Percentiles rank a stretch among this genome's conserved stretches.
Conservation (phyloP, 2,888 invertebrate species). For the Linnaemya vulpina region DNA sequence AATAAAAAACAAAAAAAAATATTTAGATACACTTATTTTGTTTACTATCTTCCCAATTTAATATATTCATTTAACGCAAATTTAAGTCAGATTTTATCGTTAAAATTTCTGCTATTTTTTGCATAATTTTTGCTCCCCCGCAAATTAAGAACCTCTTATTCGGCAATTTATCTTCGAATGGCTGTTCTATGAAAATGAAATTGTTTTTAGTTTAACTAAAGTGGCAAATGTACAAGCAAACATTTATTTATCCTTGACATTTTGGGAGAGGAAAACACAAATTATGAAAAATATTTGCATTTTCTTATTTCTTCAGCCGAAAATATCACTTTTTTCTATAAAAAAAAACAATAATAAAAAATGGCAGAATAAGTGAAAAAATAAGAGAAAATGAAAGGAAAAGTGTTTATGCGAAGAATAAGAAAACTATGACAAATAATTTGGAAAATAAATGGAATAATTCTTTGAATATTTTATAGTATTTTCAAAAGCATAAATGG, state of each 20-base stretch:
- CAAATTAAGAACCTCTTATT: not conserved
- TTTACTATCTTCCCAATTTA: not conserved
- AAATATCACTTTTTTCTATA: conserved; percentile 10
- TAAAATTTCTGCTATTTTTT: not conserved
- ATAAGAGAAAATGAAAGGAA: not conserved
- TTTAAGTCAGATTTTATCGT: conserved; percentile 6
- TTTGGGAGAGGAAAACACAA: conserved; percentile 1
- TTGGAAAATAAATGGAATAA: not conserved
- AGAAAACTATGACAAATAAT: not conserved
- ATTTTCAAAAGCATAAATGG: not conserved
- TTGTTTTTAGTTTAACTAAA: not conserved
- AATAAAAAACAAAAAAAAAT: too few species aligned
- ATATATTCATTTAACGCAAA: conserved; percentile 20
- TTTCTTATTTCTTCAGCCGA: conserved; percentile 22
- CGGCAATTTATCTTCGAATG: not conserved
- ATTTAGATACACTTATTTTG: not conserved
- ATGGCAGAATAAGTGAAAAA: not conserved
- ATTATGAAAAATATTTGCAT: conserved; percentile 49
- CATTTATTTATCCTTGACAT: conserved; percentile 61
- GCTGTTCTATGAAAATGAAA: not conserved
- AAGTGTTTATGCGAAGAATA: conserved; percentile 12
- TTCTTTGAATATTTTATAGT: not conserved
- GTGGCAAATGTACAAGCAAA: conserved; percentile 31
- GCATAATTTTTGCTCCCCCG: not conserved
- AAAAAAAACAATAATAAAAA: not conserved